Evolutionary conservation across 1,140 invertebrate genomes (phyloP), one percentile per base, ranked within the genome.

Genomic region (Temnothorax nylanderi): DNA sequence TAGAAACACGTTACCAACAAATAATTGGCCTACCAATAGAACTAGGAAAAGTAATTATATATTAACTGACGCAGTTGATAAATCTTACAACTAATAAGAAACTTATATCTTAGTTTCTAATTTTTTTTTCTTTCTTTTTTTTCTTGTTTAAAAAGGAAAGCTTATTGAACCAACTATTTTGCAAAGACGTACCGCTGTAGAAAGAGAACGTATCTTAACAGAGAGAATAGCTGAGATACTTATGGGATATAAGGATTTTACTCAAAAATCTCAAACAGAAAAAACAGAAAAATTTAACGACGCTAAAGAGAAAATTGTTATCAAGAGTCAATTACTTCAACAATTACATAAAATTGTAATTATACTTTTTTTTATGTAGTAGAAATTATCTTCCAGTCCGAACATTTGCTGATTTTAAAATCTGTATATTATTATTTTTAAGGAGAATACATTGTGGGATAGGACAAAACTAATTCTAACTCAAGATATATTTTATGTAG

Each of bases 191-290:
- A 92, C 95, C 5, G 82, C 94, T 87, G 93, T 94, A 91, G 94
- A 95, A 56, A 94, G 94, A 81, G 93, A 95, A 74, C 92, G 93
- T 51, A 91, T 96, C n/a, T 90, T 96, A 81, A 93, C 95, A 78
- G 95, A 96, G 88, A 96, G 92, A 93, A 95, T 96, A 84, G 94
- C 94, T 67, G 93, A 94, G 60, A 89, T 95, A 86, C 87, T 96
- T 69, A 93, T 95, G 49, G 93, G 91, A 58, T 92, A 93, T 75
- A 93, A 94, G 80, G 87, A 87, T 32, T 71, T 93, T 67, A 94
- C 92, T 71, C 94, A 94, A 92, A 67, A 56, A 21, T 71, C 26
- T 26, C 26, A 87, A 72, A 26, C 26, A 26, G 47, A 75, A 72
- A 49, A 69, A 49, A 16, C 44, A 8, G 65, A 21, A 67, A 13